phyloP scores from a whole-genome alignment of 2,797 vertebrate species.

The Arctocebus calabarensis region DNA sequence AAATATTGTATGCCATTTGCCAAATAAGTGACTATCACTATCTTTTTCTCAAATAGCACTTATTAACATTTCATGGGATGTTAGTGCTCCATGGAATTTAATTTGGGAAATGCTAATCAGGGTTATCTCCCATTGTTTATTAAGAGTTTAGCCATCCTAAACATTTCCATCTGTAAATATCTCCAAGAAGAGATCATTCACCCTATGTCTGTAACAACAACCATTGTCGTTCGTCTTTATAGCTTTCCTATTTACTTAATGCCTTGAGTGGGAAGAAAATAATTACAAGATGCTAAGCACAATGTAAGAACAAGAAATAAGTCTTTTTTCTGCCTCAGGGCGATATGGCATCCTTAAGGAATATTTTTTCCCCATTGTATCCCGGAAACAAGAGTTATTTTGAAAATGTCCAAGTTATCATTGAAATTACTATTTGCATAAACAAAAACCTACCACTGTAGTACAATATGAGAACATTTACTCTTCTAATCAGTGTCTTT shows the following conservation, averaged over 20 bases:
- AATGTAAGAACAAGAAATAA: neutral
- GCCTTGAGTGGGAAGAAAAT: neutral
- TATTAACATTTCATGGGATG: slow-evolving; percentile 29
- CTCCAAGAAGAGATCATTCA: neutral
- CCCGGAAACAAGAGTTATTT: slow-evolving; percentile 26
- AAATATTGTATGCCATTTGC: neutral
- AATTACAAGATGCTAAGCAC: neutral
- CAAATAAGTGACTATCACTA: slow-evolving; percentile 13
- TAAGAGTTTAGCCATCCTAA: slow-evolving; percentile 5
- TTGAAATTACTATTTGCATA: slow-evolving; percentile 11
- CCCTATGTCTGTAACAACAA: neutral
- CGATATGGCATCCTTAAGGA: neutral
- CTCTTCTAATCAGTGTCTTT: neutral
- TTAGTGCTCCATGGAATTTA: slow-evolving; percentile 26
- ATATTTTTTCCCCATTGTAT: neutral
- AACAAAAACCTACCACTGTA: neutral
- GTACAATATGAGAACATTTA: neutral
- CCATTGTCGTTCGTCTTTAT: neutral
- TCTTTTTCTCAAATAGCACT: neutral
- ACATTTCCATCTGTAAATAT: neutral
- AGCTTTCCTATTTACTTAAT: neutral
- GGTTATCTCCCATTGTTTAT: neutral
- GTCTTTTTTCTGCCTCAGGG: neutral
- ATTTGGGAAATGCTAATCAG: slow-evolving; percentile 23
- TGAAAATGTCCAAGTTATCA: neutral